Evolutionary conservation across 1,140 invertebrate genomes (phyloP), one percentile per base, ranked within the genome.

Genomic region (Megalopta genalis): DNA sequence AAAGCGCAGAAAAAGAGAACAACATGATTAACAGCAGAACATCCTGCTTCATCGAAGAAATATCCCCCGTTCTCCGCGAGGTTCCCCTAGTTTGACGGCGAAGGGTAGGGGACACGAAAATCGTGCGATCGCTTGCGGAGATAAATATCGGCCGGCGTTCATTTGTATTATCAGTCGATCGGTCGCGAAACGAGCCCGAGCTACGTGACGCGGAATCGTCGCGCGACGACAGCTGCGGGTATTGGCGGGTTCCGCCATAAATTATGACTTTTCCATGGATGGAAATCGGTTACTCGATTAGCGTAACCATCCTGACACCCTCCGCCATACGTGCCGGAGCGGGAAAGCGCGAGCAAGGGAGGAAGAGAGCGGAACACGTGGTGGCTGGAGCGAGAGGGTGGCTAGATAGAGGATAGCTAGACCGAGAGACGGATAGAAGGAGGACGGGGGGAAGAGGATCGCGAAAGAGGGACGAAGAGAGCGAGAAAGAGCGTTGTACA

Each of bases 241-340:
- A 72, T 78, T 73, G 70, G 49, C 16, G 54, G 70, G 16, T n/a
- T 39, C 12, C 16, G 42, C 77, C 62, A 79, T 74, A 74, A 79
- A 79, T 79, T 79, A 79, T 79, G 70, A 79, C 77, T 79, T 90
- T 90, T 90, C 85, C 89, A 89, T 89, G 86, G 88, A 83, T 86
- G 85, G 88, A 90, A 92, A 92, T 92, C 89, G 90, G 88, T 90
- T 88, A 91, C 89, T 91, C 88, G 90, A 92, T 92, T 92, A 92
- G 88, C 90, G 86, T 88, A 88, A 91, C 87, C 89, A 88, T 89
- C 84, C 32, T 86, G 87, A 89, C 89, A 89, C 88, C 87, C 87
- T 86, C 81, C 77, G 60, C 32, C 18, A 23, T 60, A 52, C 23
- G 68, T 37, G 69, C 82, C 79, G 42, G 49, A 23, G 74, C 27